These are phyloP conservation scores for Zoanthus sansibaricus DNA, from an alignment of 92 coral and sea anemone genomes.

Conservation along the genomic window DNA sequence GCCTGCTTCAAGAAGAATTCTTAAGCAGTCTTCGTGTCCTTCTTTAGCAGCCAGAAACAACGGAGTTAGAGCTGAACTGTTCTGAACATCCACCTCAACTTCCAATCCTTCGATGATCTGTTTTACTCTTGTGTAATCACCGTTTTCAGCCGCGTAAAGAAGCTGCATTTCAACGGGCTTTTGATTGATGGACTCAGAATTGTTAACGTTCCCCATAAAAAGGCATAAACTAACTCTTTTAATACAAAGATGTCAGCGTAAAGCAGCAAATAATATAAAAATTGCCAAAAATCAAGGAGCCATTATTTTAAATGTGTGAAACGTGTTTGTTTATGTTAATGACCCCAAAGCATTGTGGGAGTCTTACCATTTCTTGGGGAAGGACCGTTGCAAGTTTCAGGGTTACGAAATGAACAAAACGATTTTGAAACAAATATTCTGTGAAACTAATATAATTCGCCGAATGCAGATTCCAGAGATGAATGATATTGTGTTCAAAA, in stretches of 20 bases:
- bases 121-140: slow-evolving; percentile 62
- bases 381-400: slow-evolving; percentile 34
- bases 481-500: background rate
- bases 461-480: slow-evolving; percentile 29
- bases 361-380: background rate
- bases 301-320: background rate
- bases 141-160: slow-evolving; percentile 80
- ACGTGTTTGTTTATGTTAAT: background rate
- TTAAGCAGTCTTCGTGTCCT: slow-evolving; percentile 83
- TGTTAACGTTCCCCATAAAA: slow-evolving; percentile 81
- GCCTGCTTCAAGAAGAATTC: slow-evolving; percentile 76
- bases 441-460: background rate
- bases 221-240: background rate
- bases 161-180: slow-evolving; percentile 78
- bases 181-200: slow-evolving; percentile 62
- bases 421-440: background rate
- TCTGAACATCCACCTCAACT: slow-evolving; percentile 64
- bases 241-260: no score
- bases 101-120: slow-evolving; percentile 58
- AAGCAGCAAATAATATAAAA: background rate
- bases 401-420: slow-evolving; percentile 30
- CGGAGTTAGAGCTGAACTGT: slow-evolving; percentile 86
- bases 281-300: background rate
- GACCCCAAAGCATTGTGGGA: slow-evolving; percentile 36
- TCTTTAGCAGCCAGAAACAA: slow-evolving; percentile 86